A percentile compares a stretch with the other conserved stretches of the same genome.
Evolutionary conservation across 2,113 vertebrate genomes (phyloP).

Genomic region (Sinocyclocheilus grahami): DNA sequence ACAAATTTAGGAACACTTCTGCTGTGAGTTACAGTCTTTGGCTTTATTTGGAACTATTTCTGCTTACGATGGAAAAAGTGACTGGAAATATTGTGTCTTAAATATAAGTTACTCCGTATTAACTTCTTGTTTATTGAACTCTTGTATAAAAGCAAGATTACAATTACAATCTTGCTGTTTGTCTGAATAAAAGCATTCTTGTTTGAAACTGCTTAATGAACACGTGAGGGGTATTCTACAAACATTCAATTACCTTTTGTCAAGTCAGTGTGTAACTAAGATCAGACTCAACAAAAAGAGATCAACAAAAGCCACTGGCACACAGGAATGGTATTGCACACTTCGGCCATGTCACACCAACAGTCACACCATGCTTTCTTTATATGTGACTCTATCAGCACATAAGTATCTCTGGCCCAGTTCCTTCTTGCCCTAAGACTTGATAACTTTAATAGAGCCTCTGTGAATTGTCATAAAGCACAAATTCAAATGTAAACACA

Average conservation of each 20-base stretch:
- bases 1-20: no score
- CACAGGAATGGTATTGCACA: neutral
- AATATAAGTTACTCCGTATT: neutral
- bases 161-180: neutral
- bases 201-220: neutral
- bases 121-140: neutral
- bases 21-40: no score
- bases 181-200: neutral
- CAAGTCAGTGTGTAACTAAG: neutral
- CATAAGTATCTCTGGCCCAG: conserved; percentile 24
- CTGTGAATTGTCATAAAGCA: conserved; percentile 24
- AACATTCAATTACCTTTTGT: neutral
- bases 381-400: conserved; percentile 11
- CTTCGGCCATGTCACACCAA: neutral
- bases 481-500: conserved; percentile 39
- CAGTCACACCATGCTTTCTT: conserved; percentile 26
- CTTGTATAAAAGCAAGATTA: neutral
- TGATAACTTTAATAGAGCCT: conserved; percentile 34
- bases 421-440: neutral
- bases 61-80: neutral
- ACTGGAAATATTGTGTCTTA: neutral
- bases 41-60: neutral
- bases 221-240: neutral
- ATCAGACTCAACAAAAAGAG: neutral
- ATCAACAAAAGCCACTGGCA: neutral